These are phyloP conservation scores for Leptinotarsa juncta DNA, from an alignment of 2,888 invertebrate genomes.

Conservation along the genomic window DNA sequence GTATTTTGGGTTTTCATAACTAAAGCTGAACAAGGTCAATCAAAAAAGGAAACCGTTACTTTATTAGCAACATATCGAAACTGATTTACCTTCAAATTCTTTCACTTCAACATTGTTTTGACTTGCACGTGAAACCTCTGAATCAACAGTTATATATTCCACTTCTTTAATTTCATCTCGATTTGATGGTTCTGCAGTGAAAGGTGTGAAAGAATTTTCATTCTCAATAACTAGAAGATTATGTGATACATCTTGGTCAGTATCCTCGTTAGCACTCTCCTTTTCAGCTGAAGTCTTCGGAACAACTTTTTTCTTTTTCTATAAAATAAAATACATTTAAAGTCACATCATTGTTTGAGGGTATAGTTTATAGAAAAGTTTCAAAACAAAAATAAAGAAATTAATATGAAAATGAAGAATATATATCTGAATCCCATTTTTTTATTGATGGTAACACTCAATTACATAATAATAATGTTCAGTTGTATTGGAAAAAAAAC, in stretches of 20 bases:
- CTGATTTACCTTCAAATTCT: not conserved
- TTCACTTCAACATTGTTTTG: not conserved
- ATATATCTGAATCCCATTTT: too few relatives aligned
- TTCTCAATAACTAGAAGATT: not conserved
- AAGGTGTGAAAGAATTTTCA: not conserved
- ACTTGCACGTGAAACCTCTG: not conserved
- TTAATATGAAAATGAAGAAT: too few relatives aligned
- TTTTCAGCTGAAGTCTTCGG: not conserved
- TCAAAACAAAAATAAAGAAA: too few relatives aligned
- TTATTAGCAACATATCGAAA: not conserved
- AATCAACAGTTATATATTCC: not conserved
- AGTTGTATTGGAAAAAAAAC: too few relatives aligned
- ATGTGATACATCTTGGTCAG: not conserved
- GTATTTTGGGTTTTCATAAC: too few relatives aligned
- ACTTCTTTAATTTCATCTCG: not conserved
- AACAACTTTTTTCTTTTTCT: constrained; percentile 5
- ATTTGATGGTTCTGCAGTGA: not conserved
- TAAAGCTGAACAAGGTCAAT: too few relatives aligned
- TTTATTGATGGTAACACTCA: too few relatives aligned
- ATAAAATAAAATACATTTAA: not conserved
- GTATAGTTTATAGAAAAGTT: not conserved
- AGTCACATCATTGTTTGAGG: not conserved
- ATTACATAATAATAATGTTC: too few relatives aligned
- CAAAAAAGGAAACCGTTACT: too few relatives aligned
- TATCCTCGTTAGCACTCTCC: not conserved